These are phyloP conservation scores for Eueides isabella DNA, from an alignment of 1,140 invertebrate genomes.

Conservation along the genomic window DNA sequence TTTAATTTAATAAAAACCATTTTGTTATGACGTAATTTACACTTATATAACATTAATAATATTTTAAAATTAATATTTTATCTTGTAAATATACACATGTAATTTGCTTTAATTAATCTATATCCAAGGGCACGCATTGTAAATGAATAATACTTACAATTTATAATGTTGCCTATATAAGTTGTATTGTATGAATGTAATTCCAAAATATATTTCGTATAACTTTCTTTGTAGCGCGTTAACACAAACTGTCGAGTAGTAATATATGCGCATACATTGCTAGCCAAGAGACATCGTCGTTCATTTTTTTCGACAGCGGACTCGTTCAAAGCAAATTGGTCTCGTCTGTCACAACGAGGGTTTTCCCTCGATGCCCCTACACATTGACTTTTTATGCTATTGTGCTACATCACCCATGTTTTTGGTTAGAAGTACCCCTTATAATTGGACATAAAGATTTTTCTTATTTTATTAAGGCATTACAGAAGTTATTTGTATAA, in stretches of 20 bases:
- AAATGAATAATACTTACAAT: too few relatives aligned
- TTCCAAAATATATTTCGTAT: neutral
- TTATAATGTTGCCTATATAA: constrained; percentile 13
- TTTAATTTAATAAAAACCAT: too few relatives aligned
- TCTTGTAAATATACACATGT: too few relatives aligned
- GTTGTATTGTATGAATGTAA: neutral
- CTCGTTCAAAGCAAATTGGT: constrained; percentile 42
- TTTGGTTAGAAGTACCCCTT: neutral
- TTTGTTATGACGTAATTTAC: too few relatives aligned
- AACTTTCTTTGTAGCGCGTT: constrained; percentile 41
- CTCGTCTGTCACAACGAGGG: constrained; percentile 42
- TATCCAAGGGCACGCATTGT: too few relatives aligned
- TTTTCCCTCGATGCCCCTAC: constrained; percentile 37
- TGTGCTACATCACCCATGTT: constrained; percentile 1
- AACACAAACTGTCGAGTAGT: constrained; percentile 30
- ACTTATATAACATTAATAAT: too few relatives aligned
- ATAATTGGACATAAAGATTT: neutral
- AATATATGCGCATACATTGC: constrained; percentile 44
- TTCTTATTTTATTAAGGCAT: neutral
- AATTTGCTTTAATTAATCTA: too few relatives aligned
- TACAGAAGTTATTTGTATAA: neutral
- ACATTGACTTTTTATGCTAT: constrained; percentile 18
- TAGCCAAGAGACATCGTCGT: constrained; percentile 34
- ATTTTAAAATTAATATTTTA: too few relatives aligned
- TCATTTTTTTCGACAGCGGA: constrained; percentile 40